Conservation (phyloP, 2,113 vertebrate species). For the Parotia lawesii region DNA sequence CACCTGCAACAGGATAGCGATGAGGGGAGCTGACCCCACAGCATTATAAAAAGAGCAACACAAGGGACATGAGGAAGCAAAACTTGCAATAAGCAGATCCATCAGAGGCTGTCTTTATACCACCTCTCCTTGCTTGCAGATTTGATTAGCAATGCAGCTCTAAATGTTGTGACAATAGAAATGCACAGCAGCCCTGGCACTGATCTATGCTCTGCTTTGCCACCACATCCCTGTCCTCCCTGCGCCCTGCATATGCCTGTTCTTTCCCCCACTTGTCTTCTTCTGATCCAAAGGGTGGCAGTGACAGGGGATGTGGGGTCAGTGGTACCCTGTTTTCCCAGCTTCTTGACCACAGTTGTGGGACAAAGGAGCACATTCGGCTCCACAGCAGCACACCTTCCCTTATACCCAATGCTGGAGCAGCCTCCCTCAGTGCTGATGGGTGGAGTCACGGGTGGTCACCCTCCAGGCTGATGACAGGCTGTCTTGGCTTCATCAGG, state of each 20-base stretch:
- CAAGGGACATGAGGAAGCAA: not conserved
- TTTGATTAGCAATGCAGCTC: not conserved
- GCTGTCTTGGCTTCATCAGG: not conserved
- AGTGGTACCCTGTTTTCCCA: not conserved
- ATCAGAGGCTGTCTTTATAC: not conserved
- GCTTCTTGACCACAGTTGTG: not conserved
- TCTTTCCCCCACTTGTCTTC: not conserved
- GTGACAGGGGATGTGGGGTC: not conserved
- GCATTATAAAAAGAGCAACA: not conserved
- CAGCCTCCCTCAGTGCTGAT: not conserved
- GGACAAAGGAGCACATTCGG: fast-evolving
- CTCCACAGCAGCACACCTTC: not conserved
- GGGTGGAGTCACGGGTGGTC: not conserved
- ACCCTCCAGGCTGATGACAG: not conserved
- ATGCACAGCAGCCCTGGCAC: not conserved
- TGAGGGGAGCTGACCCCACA: not conserved
- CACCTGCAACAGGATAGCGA: not conserved
- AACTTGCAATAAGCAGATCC: not conserved
- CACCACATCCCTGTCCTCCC: not conserved
- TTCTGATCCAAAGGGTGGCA: not conserved
- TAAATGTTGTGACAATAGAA: not conserved
- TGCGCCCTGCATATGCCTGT: not conserved
- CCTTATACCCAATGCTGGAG: fast-evolving
- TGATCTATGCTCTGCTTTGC: not conserved
- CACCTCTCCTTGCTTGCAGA: not conserved